Base-by-base conservation (phyloP, 2,888 invertebrate genomes). In the Bibio marci region DNA sequence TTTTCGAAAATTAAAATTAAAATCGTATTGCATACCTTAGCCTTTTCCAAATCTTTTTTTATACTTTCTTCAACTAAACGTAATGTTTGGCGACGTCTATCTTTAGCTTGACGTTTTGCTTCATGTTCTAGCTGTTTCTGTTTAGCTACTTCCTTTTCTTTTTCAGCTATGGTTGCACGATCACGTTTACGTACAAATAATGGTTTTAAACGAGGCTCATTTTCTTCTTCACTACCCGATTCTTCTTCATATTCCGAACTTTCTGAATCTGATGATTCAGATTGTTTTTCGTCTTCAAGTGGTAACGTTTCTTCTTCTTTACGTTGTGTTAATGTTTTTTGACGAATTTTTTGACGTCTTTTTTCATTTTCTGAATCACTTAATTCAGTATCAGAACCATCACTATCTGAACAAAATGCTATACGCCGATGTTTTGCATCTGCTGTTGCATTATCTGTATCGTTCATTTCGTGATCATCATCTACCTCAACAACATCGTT, bases 181-280 rank as follows among this genome's bases (percentile, higher is more conserved):
- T 98, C 95, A 41, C 80, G 77, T 49, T 91, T 92, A 45, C 86
- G 69, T 0, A 95, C 91, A 64, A 94, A 95, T 1, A 95, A 83
- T 1, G 94, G 95, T 54, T 94, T 95, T 8, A 95, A 70, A 40
- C 94, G 66, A 0, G 92, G 91, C 6, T 87, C 87, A 41, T 83
- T 80, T 53, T 92, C 92, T 58, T 87, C 87, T 57, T 88, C 86
- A 42, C 85, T 85, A 59, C 87, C 87, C 25, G 83, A 78, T 49
- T 86, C 62, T 32, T 63, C 81, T 50, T 88, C 87, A 54, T 87
- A 85, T 48, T 80, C 79, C 0, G 85, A 83, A 36, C 78, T 78
- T 37, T 81, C 81, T 41, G 73, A 71, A 19, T 73, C 73, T 35
- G 74, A 73, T 19, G 73, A 71, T 40, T 70, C 73, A 1, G 70